These are phyloP conservation scores for Cephonodes hylas DNA, from an alignment of 2,888 invertebrate genomes.

Conservation along the genomic window DNA sequence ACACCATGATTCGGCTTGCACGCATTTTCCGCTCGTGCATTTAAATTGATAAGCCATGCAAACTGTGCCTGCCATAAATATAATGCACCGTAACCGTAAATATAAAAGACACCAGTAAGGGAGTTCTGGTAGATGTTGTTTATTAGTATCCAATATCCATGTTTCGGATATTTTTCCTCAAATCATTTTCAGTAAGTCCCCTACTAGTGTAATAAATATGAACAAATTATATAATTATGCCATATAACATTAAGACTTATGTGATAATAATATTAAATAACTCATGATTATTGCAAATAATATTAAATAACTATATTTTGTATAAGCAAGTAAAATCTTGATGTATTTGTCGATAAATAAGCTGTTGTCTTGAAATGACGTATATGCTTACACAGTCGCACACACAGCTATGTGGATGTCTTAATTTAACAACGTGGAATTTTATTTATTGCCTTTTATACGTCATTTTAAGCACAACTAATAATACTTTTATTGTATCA, in stretches of 20 bases:
- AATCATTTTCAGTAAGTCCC: conserved; percentile 14
- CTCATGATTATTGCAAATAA: no score
- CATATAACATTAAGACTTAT: conserved; percentile 15
- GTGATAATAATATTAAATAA: not conserved
- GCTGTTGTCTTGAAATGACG: not conserved
- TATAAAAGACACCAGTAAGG: conserved; percentile 33
- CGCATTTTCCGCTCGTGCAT: conserved; percentile 84
- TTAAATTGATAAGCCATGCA: conserved; percentile 82
- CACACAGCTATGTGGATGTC: not conserved
- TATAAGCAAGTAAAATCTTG: not conserved
- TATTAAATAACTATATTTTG: not conserved
- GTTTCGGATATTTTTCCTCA: not conserved
- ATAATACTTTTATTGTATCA: not conserved
- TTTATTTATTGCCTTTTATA: not conserved
- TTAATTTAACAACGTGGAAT: no score
- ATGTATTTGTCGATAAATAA: not conserved
- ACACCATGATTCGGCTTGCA: conserved; percentile 74
- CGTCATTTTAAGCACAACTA: not conserved
- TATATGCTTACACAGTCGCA: not conserved
- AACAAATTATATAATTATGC: conserved; percentile 18
- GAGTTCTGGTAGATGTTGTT: conserved; percentile 17
- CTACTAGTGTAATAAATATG: conserved; percentile 24
- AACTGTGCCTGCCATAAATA: conserved; percentile 69
- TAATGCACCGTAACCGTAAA: conserved; percentile 65
- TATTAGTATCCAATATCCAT: not conserved